These are phyloP conservation scores for Heliconius ismenius DNA, from an alignment of 2,888 invertebrate species.

Conservation along the genomic window DNA sequence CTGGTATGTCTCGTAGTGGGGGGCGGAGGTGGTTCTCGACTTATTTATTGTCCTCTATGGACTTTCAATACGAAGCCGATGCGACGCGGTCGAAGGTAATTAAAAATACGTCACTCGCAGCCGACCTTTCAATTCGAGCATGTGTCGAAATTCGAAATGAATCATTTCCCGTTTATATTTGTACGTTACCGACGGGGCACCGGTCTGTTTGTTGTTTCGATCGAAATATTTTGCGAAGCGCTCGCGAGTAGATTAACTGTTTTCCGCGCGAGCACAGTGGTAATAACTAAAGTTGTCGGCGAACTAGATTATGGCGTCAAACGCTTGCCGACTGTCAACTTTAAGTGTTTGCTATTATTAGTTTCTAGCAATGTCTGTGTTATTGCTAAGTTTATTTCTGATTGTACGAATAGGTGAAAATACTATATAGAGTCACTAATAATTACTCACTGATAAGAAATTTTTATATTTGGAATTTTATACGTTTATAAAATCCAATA, in stretches of 20 bases:
- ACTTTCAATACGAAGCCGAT: constrained; percentile 71
- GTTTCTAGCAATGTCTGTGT: background rate
- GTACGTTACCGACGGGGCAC: constrained; percentile 55
- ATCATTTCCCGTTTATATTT: constrained; percentile 77
- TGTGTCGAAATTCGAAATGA: constrained; percentile 79
- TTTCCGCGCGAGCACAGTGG: constrained; percentile 32
- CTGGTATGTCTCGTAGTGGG: constrained; percentile 30
- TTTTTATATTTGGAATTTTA: too few relatives aligned
- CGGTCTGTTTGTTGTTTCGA: constrained; percentile 52
- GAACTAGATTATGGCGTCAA: constrained; percentile 22
- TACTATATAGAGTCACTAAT: too few relatives aligned
- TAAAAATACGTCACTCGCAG: constrained; percentile 81
- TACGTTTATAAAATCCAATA: background rate
- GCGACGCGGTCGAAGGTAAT: constrained; percentile 75
- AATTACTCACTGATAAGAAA: too few relatives aligned
- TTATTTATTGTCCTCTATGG: constrained; percentile 75
- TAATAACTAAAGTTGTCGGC: constrained; percentile 29
- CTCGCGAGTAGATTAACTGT: constrained; percentile 45
- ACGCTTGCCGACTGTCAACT: background rate
- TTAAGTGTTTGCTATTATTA: constrained; percentile 9
- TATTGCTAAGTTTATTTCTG: background rate
- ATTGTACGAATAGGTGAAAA: background rate
- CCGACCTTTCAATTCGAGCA: constrained; percentile 77
- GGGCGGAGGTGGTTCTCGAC: constrained; percentile 55
- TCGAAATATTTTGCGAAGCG: constrained; percentile 49